A percentile compares a stretch with the other conserved stretches of the same genome.
These are phyloP conservation scores for Apus apus DNA, from an alignment of 2,113 vertebrate species.

Conservation along the genomic window DNA sequence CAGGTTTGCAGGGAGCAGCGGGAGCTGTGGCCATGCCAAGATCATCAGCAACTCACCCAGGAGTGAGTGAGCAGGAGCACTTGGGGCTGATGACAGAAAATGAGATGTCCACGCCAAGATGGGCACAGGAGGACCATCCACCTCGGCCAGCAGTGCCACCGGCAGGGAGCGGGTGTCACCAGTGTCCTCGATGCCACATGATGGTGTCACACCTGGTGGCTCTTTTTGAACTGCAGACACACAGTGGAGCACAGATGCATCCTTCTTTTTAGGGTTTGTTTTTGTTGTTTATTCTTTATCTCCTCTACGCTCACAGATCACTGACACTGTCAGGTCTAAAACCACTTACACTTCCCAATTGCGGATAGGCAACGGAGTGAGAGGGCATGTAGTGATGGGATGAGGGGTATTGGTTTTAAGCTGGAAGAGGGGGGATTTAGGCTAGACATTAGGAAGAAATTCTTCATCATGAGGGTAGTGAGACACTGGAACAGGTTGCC, in stretches of 20 bases:
- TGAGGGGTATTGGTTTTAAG: no score
- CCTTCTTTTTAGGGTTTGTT: no score
- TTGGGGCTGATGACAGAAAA: background rate
- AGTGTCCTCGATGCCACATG: rapidly evolving
- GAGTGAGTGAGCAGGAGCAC: background rate
- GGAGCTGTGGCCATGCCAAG: background rate
- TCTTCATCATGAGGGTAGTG: no score
- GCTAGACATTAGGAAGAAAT: no score
- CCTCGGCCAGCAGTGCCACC: background rate
- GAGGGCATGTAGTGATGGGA: no score
- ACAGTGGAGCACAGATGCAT: background rate
- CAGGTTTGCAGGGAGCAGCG: background rate
- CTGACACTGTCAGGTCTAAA: background rate
- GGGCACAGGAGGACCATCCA: background rate
- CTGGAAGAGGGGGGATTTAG: no score
- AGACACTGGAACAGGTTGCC: no score
- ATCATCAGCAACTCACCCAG: background rate
- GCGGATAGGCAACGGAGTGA: no score
- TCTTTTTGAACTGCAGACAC: background rate
- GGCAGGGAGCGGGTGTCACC: background rate
- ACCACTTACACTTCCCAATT: background rate
- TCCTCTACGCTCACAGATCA: background rate
- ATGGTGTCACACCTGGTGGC: background rate
- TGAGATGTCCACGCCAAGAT: background rate
- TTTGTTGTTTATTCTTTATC: background rate